Base-by-base conservation (phyloP, 2,113 vertebrate species). In the Petrocephalus zakoni region DNA sequence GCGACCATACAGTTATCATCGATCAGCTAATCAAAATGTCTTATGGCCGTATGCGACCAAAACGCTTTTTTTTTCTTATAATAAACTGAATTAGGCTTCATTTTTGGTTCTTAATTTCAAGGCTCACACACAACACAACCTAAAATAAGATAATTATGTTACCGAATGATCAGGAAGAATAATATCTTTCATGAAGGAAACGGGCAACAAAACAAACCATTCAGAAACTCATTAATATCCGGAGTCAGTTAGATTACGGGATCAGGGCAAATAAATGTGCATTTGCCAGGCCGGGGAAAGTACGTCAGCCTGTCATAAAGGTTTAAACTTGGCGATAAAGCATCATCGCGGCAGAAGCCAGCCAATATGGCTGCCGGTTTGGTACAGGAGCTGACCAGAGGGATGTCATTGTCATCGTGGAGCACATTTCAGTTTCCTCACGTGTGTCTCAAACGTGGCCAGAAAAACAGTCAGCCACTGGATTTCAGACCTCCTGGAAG, bases 151-250 rank as follows among this genome's bases (percentile, higher is more conserved):
- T 78, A 78, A 78, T 42, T 78, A 78, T 42, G 72, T 78, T 78
- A 42, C 72, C 37, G 29, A 78, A 78, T 78, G 72, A 78, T 42
- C 72, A 78, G 72, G 34, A 78, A 42, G 72, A 37, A 42, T 68
- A 68, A 68, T 78, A 78, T 78, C 72, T 42, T 21, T 29, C 34
- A 42, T 19, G 17, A 37, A 78, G 72, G 72, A 78, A 78, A 42
- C 72, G 7, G 72, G 37, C 72, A 42, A 78, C 15, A 42, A 78
- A 78, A 78, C 34, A 21, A 78, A 78, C 15, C 29, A 37, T 42
- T 78, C 34, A 78, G 72, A 42, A 78, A 42, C 72, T 78, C 72
- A 19, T 78, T 78, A 78, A 78, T 78, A 78, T 78, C 72, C 72
- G 72, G 72, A 78, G 72, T 78, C 17, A 13, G 72, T 42, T 34